Evolutionary conservation across 2,888 invertebrate genomes (phyloP).

Genomic region (Limnephilus lunatus): DNA sequence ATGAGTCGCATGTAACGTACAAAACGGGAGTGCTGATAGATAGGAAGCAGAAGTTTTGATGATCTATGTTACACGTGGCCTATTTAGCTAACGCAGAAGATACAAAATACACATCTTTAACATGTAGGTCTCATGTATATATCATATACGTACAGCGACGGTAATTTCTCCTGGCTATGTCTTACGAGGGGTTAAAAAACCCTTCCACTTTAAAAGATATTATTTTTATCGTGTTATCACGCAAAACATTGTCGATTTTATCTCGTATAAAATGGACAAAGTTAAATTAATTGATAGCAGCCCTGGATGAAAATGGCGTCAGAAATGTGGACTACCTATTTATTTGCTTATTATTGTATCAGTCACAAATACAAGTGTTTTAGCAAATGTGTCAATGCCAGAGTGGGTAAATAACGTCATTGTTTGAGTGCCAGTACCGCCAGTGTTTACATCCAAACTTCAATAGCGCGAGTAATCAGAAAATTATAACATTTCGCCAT

Average conservation of each 20-base stretch:
- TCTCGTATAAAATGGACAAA: background rate
- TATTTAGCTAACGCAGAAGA: too few species aligned
- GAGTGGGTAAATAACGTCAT: constrained; percentile 9
- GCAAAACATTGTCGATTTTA: background rate
- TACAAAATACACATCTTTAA: too few species aligned
- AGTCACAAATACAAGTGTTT: constrained; percentile 38
- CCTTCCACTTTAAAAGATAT: too few species aligned
- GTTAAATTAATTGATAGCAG: background rate
- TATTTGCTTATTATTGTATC: constrained; percentile 4
- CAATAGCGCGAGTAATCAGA: constrained; percentile 23
- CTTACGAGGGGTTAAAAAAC: too few species aligned
- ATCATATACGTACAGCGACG: too few species aligned
- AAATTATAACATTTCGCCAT: constrained; percentile 18
- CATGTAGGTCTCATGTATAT: too few species aligned
- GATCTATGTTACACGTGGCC: too few species aligned
- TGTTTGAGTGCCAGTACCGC: constrained; percentile 40
- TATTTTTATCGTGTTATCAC: background rate
- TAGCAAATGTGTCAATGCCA: constrained; percentile 37
- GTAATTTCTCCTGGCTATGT: too few species aligned
- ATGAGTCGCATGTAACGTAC: too few species aligned
- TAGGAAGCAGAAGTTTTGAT: too few species aligned
- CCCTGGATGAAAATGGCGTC: background rate
- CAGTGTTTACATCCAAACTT: constrained; percentile 26
- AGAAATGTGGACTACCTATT: background rate
- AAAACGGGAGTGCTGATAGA: too few species aligned